Evolutionary conservation across 2,797 vertebrate species (phyloP), one percentile per base, ranked within the genome.

Genomic region (Sparidentex hasta): DNA sequence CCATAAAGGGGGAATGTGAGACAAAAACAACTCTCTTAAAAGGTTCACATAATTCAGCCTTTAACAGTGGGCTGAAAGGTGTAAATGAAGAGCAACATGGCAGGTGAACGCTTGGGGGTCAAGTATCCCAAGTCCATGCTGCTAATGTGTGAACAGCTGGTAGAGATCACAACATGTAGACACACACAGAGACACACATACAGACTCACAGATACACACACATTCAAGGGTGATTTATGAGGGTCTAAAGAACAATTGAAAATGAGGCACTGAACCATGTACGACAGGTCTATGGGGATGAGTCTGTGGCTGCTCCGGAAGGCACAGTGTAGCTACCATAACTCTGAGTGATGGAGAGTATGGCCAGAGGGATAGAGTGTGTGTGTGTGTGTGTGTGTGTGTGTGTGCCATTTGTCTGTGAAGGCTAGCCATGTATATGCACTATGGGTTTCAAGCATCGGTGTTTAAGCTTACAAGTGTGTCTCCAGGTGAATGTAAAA

Each of bases 251-350:
- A 92, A 93, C 90, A 93, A 92, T 82, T 82, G 92, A 86, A 93
- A 93, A 93, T 90, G 76, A 92, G 82, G 78, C 87, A 84, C 65
- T 90, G 85, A 90, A 85, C 87, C 90, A 80, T 91, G 83, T 87
- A 90, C 63, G 52, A 84, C 85, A 90, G 78, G 87, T 88, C 87
- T 86, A 63, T 83, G 68, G 88, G 86, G 89, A 90, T 69, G 87
- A 80, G 54, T 75, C 66, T 84, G 58, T 33, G 67, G 84, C 73
- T 80, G 72, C 78, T 89, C 71, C 46, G 11, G 79, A 87, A 90
- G 80, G 48, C 52, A 76, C 61, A 18, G 43, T 78, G 82, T 80
- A 79, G 81, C 82, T 78, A 65, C 83, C 63, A 76, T 88, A 88
- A 86, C 66, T 81, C 76, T 83, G 84, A 88, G 66, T 89, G 85